Base-by-base conservation (phyloP, 2,888 invertebrate species). In the Macrophya alboannulata region DNA sequence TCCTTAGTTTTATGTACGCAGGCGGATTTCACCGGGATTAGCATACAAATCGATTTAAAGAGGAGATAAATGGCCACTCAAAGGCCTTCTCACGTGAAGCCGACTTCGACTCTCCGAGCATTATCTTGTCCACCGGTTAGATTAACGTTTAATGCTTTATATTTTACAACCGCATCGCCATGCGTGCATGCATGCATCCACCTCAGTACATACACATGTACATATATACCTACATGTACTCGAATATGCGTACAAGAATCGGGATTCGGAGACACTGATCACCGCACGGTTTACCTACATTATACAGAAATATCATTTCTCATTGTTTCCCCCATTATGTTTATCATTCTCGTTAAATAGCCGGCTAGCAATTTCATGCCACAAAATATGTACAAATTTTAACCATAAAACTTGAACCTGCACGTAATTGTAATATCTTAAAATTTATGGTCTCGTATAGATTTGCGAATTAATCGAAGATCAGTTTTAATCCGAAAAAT, bases 41-140 rank as follows among this genome's bases (percentile, higher is more conserved):
- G 93, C 93, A 93, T 93, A 93, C 93, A 93, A 92, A 93, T 93
- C 93, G 93, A 93, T 93, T 93, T 92, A 93, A 93, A 93, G 93
- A 92, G 92, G 92, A 93, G 93, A 93, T 93, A 93, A 93, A 93
- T 93, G 92, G 92, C 92, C 92, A 91, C 92, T 92, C 91, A 90
- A 90, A 91, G 92, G 72, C 91, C 92, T 93, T 90, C 92, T 93
- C 92, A 92, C 91, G 93, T 91, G 88, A 87, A 89, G 92, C 92
- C 92, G 92, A 92, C 92, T 91, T 90, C 87, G 90, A 89, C 48
- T 83, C 81, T 59, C 45, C 5, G 77, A 55, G 92, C 91, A 93
- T 93, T 93, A 93, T 93, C 93, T 92, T 92, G 93, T 92, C 92
- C 93, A 91, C 92, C 91, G 90, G 89, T 88, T 91, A 92, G 93